Evolutionary conservation across 2,113 vertebrate genomes (phyloP).

Genomic region (Vombatus ursinus): DNA sequence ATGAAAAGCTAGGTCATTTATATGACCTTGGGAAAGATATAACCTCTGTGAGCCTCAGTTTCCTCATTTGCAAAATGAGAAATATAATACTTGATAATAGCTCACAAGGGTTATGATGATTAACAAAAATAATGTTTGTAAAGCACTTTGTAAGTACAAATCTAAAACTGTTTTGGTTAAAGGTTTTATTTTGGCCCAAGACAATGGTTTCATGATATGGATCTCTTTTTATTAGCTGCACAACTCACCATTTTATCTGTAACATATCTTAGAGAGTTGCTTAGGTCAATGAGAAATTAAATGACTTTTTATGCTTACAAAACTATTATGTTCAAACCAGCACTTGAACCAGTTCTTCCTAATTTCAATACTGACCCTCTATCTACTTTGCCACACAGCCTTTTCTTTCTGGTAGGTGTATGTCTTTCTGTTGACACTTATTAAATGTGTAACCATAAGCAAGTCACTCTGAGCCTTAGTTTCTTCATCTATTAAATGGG

Average conservation of each 20-base stretch:
- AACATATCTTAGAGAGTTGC: background rate
- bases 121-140: background rate
- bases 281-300: background rate
- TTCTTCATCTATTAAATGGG: background rate
- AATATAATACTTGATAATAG: background rate
- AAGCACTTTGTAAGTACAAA: background rate
- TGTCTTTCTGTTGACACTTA: background rate
- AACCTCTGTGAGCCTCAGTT: background rate
- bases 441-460: background rate
- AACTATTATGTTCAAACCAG: background rate
- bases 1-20: background rate
- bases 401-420: background rate
- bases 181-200: background rate
- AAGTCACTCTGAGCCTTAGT: background rate
- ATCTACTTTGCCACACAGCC: background rate
- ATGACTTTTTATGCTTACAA: background rate
- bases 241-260: background rate
- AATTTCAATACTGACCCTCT: background rate
- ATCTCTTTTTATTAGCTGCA: background rate
- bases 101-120: background rate
- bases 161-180: background rate
- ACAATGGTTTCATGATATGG: background rate
- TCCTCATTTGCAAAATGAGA: background rate
- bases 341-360: background rate
- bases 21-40: background rate